Evolutionary conservation across 2,888 invertebrate species (phyloP), one percentile per base, ranked within the genome.

Genomic region (Apodemia zela): DNA sequence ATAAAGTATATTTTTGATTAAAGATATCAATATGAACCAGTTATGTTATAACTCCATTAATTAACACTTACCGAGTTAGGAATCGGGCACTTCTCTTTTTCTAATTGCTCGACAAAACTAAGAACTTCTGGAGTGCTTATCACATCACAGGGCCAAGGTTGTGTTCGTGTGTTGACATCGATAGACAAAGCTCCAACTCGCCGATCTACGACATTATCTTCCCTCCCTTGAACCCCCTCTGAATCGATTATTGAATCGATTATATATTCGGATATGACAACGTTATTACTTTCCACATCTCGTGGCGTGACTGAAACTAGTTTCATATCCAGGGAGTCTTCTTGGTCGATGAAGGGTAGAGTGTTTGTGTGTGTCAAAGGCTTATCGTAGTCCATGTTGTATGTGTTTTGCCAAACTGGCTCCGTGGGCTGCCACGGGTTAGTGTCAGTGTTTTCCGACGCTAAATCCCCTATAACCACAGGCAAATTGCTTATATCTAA

Each of bases 101-200:
- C 92, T 70, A 92, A 71, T 69, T 90, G 87, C 71, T 91, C 91
- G 61, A 92, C 87, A 67, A 77, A 85, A 68, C 76, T 85, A 62
- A 92, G 82, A 64, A 92, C 85, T 63, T 91, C 92, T 7, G 92
- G 92, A 29, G 92, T 92, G 76, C 84, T 90, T 75, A 92, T 84
- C 71, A 76, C 69, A 66, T 84, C 83, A 29, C 66, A 72, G 54
- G 78, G 69, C 80, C 84, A 84, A 70, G 66, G 65, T 38, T 81
- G 76, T 33, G 76, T 70, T 45, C 75, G 76, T 65, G 79, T 72
- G 54, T 77, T 75, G 64, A 90, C 82, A 73, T 87, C 79, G 42
- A 91, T 78, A 15, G 82, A 78, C 63, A 90, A 76, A 45, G 74
- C 78, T 54, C 73, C 71, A 10, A 67, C 68, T 45, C 73, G 74